Evolutionary conservation across 2,797 vertebrate species (phyloP), one percentile per base, ranked within the genome.

Genomic region (Gorsachius magnificus): DNA sequence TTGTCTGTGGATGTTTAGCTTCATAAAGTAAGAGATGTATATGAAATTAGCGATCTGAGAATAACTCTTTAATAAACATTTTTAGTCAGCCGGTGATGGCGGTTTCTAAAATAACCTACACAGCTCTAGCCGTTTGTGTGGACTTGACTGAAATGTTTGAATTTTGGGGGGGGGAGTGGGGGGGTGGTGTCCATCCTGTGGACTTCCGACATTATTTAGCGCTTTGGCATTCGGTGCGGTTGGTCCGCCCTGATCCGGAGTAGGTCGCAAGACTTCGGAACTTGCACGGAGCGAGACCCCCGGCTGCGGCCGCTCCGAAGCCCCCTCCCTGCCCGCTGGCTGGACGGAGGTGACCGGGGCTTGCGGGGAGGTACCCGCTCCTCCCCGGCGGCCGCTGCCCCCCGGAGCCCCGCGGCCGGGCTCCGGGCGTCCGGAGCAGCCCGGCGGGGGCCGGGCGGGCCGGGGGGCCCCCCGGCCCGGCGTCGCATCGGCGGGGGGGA

Each of bases 401-500:
- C 22, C 57, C 51, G 51, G 51, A 29, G 48, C 48, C 48, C 22
- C 5, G 25, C 50, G 50, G 25, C 48, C 48, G 48, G 48, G 48
- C 24, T 50, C 48, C 50, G 50, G 26, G 25, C 25, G 50, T 26
- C 26, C 25, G 50, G 25, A 29, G 51, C 51, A 51, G 48, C 48
- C 48, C 48, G 5, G 50, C 25, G 50, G 25, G 50, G 50, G 21
- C 56, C 56, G 19, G 12, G 54, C 26, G 51, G 15, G 25, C 51
- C 51, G 28, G 97, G 97, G 97, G 97, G 97, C 96, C 95, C 95
- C 96, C 91, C 96, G 95, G 97, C 97, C 98, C 96, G 98, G 97
- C 98, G n/a, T n/a, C 98, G 98, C 98, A 98, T 97, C 98, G 98
- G 98, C 98, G 76, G 87, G 85, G 87, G 85, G 80, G 84, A 95